Evolutionary conservation across 2,113 vertebrate species (phyloP).

Genomic region (Lipotes vexillifer): DNA sequence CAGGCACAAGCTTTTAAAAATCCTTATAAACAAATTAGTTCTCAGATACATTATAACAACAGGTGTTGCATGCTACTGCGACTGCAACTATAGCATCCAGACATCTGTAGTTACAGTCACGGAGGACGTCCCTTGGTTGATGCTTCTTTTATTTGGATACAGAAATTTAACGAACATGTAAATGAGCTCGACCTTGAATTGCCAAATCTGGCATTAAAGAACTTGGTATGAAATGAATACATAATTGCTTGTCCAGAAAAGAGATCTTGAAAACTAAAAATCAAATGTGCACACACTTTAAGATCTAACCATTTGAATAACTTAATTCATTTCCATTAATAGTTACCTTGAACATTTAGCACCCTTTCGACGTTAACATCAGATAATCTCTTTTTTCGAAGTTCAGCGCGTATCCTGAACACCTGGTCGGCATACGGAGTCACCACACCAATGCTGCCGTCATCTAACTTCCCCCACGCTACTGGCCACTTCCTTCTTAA

Average conservation of each 20-base stretch:
- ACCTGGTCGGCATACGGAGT: slow-evolving; percentile 98
- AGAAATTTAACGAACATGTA: slow-evolving; percentile 33
- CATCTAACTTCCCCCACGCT: slow-evolving; percentile 97
- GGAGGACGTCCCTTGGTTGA: not conserved
- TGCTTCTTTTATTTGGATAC: not conserved
- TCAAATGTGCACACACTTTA: not conserved
- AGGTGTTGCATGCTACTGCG: not conserved
- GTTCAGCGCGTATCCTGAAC: slow-evolving; percentile 96
- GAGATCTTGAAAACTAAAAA: slow-evolving; percentile 17
- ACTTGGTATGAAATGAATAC: not conserved
- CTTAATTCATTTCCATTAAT: not conserved
- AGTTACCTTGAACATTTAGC: slow-evolving; percentile 97
- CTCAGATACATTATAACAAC: not conserved
- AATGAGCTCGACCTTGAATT: slow-evolving; percentile 6
- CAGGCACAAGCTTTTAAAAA: slow-evolving; percentile 35
- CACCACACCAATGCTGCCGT: slow-evolving; percentile 97
- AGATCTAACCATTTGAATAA: not conserved
- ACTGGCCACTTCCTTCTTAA: slow-evolving; percentile 97
- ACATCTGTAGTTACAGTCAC: not conserved
- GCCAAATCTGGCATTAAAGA: not conserved
- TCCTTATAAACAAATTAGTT: slow-evolving; percentile 33
- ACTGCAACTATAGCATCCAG: not conserved
- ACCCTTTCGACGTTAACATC: slow-evolving; percentile 98
- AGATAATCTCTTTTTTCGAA: slow-evolving; percentile 96
- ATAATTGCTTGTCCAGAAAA: not conserved